Evolutionary conservation across 2,797 vertebrate species (phyloP).

Genomic region (Falco columbarius): DNA sequence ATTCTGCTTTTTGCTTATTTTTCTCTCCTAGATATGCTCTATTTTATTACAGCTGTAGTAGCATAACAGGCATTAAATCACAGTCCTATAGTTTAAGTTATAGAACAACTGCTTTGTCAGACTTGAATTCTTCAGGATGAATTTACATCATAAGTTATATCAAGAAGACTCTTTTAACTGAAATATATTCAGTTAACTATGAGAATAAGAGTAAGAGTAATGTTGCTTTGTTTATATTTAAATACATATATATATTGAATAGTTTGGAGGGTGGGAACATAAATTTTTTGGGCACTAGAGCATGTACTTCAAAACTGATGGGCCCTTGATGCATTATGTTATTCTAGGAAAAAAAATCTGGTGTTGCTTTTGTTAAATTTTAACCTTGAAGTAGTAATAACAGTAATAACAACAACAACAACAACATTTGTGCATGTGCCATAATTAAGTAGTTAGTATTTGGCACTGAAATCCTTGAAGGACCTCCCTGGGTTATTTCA

Average conservation of each 20-base stretch:
- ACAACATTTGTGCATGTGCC: background rate
- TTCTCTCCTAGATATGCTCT: background rate
- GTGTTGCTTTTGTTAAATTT: background rate
- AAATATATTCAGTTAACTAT: background rate
- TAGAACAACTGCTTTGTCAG: background rate
- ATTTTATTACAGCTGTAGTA: background rate
- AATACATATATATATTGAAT: background rate
- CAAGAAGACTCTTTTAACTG: background rate
- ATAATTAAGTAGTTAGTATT: background rate
- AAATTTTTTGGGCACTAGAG: background rate
- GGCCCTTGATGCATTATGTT: background rate
- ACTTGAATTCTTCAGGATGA: background rate
- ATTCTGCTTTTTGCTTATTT: background rate
- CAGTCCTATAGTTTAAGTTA: background rate
- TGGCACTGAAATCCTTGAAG: background rate
- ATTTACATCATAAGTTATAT: background rate
- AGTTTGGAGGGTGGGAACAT: background rate
- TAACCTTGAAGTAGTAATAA: background rate
- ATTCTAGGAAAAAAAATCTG: background rate
- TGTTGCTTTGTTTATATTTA: background rate
- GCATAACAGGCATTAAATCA: background rate
- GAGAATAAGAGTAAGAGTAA: background rate
- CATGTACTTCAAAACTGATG: background rate
- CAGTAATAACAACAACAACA: background rate
- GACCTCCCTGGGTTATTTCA: background rate